phyloP scores from a whole-genome alignment of 1,140 invertebrate species.

The Diorhabda elongata region DNA sequence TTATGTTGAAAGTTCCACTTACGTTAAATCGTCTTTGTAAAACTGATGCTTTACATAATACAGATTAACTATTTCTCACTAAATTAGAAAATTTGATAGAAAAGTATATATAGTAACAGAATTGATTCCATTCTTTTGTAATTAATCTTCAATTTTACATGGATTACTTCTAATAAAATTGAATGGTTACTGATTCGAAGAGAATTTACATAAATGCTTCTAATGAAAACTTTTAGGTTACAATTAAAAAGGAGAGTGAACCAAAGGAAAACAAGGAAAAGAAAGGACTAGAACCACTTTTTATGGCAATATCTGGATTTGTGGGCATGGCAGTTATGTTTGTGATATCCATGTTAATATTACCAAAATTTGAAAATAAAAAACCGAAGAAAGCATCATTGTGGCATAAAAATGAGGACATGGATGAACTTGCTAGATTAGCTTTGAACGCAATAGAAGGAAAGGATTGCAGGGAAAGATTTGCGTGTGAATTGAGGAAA shows the following conservation, averaged over 20 bases:
- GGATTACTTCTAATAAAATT: too few species aligned
- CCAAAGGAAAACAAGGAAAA: slow-evolving; percentile 25
- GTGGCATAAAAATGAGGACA: slow-evolving; percentile 31
- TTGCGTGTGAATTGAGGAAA: slow-evolving; percentile 44
- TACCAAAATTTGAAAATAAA: slow-evolving; percentile 46
- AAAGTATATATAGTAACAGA: too few species aligned
- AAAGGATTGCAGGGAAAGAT: slow-evolving; percentile 41
- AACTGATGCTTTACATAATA: too few species aligned
- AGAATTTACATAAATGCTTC: too few species aligned
- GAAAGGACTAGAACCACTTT: slow-evolving; percentile 45
- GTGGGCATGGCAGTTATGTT: slow-evolving; percentile 50
- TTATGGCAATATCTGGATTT: slow-evolving; percentile 51
- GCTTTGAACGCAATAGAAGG: slow-evolving; percentile 43
- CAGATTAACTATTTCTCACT: too few species aligned
- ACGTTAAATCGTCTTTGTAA: too few species aligned
- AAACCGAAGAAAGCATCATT: slow-evolving; percentile 21
- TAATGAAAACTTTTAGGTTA: slow-evolving; percentile 19
- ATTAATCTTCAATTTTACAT: too few species aligned
- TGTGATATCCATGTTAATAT: slow-evolving; percentile 45
- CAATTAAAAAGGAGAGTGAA: slow-evolving; percentile 30
- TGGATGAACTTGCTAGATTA: slow-evolving; percentile 35
- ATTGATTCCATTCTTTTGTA: too few species aligned
- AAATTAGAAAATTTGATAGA: too few species aligned
- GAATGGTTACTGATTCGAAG: too few species aligned
- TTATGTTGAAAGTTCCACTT: too few species aligned